Base-by-base conservation (phyloP, 2,888 invertebrate species). In the Hirtodrosophila alboralis region DNA sequence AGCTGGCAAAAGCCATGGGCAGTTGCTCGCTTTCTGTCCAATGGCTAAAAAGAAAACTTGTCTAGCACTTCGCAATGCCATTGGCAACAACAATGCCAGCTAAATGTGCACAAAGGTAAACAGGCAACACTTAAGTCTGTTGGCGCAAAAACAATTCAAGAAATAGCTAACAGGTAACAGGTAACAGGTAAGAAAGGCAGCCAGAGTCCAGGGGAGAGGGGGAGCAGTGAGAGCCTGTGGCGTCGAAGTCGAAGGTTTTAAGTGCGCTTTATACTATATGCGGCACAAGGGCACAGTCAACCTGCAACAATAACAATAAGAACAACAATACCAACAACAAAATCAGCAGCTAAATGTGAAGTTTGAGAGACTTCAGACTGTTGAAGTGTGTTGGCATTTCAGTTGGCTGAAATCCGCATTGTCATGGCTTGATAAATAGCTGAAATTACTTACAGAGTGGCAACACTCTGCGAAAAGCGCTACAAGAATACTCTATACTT, bases 391-490 rank as follows among this genome's bases (percentile, higher is more conserved):
- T 58, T 71, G 64, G 61, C 70, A 73, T 70, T 67, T 76, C 51
- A 67, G 66, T 54, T 71, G 51, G 51, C 71, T 67, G 56, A 63
- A 80, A 76, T 76, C 68, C 71, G 77, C 84, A 74, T 68, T 84
- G 84, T 79, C 84, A 84, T 76, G 80, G 71, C 71, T 80, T 80
- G 74, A 84, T 79, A 84, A 79, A 84, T 83, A 84, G 80, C 84
- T 63, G 48, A 80, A 81, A 84, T 79, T 67, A 73, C 73, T 62
- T 49, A 47, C 57, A 43, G 51, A 43, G 36, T 59, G 53, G 49
- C 57, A 62, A 61, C 57, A 52, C 71, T 64, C 44, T 13, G 28
- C 41, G 18, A 18, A 18, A 18, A 4, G 3, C 18, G 18, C 3
- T 4, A 2, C 18, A 3, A 16, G 38, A 33, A 49, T 36, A 48